These are phyloP conservation scores for Blomia tropicalis DNA, from an alignment of 2,888 invertebrate genomes.

Conservation along the genomic window DNA sequence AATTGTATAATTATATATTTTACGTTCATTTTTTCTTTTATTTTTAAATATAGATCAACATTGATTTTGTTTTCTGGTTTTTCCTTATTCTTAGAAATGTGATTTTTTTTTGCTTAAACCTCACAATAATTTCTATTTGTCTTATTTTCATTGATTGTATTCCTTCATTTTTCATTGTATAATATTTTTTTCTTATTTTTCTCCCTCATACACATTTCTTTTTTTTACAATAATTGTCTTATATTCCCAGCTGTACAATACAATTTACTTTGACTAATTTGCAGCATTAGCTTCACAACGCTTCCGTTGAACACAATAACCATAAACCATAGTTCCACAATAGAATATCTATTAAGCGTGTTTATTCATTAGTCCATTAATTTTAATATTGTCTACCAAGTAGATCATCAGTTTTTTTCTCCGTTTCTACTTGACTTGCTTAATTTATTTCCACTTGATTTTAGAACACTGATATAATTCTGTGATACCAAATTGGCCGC, in stretches of 20 bases:
- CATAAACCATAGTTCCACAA: too few relatives aligned
- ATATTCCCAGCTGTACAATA: not conserved
- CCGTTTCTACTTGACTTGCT: not conserved
- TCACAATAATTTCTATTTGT: not conserved
- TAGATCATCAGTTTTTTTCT: not conserved
- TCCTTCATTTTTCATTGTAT: too few relatives aligned
- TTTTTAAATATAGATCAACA: not conserved
- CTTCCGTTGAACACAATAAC: too few relatives aligned
- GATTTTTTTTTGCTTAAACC: too few relatives aligned
- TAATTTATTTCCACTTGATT: too few relatives aligned
- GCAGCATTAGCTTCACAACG: too few relatives aligned
- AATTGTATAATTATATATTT: not conserved
- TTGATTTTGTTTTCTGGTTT: too few relatives aligned
- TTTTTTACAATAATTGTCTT: not conserved
- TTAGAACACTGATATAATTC: too few relatives aligned
- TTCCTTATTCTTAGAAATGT: too few relatives aligned
- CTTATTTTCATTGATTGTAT: not conserved
- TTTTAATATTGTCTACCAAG: too few relatives aligned
- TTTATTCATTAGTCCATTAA: not conserved
- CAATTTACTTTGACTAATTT: not conserved
- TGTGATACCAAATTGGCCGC: too few relatives aligned
- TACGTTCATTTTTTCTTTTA: not conserved
- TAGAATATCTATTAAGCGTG: too few relatives aligned
- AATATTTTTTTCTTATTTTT: not conserved
- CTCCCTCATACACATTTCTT: not conserved